Evolutionary conservation across 2,888 invertebrate species (phyloP).

Genomic region (Margaritifera margaritifera): DNA sequence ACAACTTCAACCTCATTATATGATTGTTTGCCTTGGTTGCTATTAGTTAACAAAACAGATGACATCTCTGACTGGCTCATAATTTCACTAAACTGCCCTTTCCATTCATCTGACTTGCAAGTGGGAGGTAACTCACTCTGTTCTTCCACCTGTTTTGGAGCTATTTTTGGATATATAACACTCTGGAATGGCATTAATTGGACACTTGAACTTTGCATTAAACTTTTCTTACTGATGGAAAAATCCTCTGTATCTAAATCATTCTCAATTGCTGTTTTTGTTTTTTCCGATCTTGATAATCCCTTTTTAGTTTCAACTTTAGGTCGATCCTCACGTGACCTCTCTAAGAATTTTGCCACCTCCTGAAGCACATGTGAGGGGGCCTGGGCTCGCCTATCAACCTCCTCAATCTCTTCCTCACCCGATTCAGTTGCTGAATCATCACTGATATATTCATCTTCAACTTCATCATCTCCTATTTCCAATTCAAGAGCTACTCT

Average conservation of each 20-base stretch:
- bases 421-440: slow-evolving; percentile 15
- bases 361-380: slow-evolving; percentile 46
- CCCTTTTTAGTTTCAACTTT: slow-evolving; percentile 34
- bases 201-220: too few species aligned
- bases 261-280: slow-evolving; percentile 29
- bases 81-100: not conserved
- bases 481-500: slow-evolving; percentile 15
- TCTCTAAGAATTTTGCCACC: slow-evolving; percentile 44
- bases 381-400: slow-evolving; percentile 33
- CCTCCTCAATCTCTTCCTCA: slow-evolving; percentile 13
- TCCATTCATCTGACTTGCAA: not conserved
- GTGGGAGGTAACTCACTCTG: too few species aligned
- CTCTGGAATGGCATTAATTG: too few species aligned
- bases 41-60: not conserved
- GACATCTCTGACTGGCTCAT: not conserved
- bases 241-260: slow-evolving; percentile 9
- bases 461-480: slow-evolving; percentile 27
- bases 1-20: slow-evolving; percentile 40
- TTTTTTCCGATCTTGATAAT: slow-evolving; percentile 29
- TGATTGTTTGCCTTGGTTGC: too few species aligned
- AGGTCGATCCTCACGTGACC: slow-evolving; percentile 43
- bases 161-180: slow-evolving; percentile 27
- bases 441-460: slow-evolving; percentile 20
- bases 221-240: too few species aligned
- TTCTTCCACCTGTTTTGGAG: slow-evolving; percentile 40